These are phyloP conservation scores for Volucella inanis DNA, from an alignment of 2,888 invertebrate genomes.

Conservation along the genomic window DNA sequence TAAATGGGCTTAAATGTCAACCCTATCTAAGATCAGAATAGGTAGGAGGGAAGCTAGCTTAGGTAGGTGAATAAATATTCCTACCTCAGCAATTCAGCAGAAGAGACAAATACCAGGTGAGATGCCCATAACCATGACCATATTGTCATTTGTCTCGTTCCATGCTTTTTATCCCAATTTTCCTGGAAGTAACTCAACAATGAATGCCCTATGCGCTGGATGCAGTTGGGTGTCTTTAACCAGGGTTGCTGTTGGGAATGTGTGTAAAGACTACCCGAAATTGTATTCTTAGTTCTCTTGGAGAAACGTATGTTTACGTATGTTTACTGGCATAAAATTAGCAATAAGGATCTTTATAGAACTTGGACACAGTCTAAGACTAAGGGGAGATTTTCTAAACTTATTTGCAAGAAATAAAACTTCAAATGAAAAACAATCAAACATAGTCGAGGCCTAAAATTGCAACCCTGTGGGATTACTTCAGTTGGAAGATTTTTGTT, in stretches of 20 bases:
- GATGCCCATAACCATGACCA: constrained; percentile 60
- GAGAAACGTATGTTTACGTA: too few relatives aligned
- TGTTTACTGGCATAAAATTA: too few relatives aligned
- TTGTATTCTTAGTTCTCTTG: too few relatives aligned
- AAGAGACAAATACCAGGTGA: constrained; percentile 61
- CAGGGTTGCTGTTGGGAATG: not conserved
- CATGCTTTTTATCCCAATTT: constrained; percentile 61
- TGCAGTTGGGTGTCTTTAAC: not conserved
- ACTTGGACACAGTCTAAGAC: too few relatives aligned
- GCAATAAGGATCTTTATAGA: too few relatives aligned
- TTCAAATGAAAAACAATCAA: too few relatives aligned
- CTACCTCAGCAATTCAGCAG: constrained; percentile 21
- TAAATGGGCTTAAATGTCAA: constrained; percentile 66
- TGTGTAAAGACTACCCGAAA: not conserved
- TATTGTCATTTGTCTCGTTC: constrained; percentile 29
- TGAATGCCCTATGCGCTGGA: constrained; percentile 67
- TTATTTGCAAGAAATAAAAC: too few relatives aligned
- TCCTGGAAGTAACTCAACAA: constrained; percentile 71
- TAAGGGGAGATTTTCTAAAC: too few relatives aligned
- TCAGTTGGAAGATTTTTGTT: too few relatives aligned
- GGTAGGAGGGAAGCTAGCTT: too few relatives aligned
- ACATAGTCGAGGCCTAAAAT: too few relatives aligned
- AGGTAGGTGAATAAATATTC: not conserved
- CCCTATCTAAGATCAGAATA: constrained; percentile 30
- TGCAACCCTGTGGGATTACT: too few relatives aligned